Evolutionary conservation across 2,113 vertebrate species (phyloP).

Genomic region (Eolophus roseicapilla): DNA sequence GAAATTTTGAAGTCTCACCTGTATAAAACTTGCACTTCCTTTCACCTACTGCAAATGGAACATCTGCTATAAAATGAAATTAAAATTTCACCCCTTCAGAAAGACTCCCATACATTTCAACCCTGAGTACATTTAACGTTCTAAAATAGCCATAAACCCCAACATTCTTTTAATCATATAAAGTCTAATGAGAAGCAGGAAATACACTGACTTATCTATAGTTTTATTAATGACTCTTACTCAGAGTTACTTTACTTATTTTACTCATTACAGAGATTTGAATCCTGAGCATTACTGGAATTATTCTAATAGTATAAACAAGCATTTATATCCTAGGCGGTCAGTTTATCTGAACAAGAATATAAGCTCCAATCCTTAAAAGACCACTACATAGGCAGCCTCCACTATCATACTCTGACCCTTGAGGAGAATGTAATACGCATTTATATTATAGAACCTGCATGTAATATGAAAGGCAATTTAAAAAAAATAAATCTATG

Average conservation of each 20-base stretch:
- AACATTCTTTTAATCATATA: background rate
- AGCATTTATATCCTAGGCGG: background rate
- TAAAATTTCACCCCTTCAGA: background rate
- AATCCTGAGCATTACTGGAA: background rate
- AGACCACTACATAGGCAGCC: background rate
- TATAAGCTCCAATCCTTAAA: background rate
- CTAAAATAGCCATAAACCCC: background rate
- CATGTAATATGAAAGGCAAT: background rate
- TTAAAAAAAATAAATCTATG: background rate
- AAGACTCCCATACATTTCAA: background rate
- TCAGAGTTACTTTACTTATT: background rate
- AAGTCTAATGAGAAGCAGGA: background rate
- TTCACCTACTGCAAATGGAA: background rate
- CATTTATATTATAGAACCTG: background rate
- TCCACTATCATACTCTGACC: background rate
- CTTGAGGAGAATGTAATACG: background rate
- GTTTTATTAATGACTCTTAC: background rate
- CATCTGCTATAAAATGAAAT: background rate
- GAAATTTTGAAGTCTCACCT: background rate
- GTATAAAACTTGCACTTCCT: background rate
- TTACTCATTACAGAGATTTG: background rate
- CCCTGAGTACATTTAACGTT: background rate
- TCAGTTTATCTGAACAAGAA: background rate
- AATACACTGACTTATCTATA: background rate
- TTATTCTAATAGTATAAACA: background rate